These are phyloP conservation scores for Ephestia elutella DNA, from an alignment of 1,140 invertebrate genomes.

Conservation along the genomic window DNA sequence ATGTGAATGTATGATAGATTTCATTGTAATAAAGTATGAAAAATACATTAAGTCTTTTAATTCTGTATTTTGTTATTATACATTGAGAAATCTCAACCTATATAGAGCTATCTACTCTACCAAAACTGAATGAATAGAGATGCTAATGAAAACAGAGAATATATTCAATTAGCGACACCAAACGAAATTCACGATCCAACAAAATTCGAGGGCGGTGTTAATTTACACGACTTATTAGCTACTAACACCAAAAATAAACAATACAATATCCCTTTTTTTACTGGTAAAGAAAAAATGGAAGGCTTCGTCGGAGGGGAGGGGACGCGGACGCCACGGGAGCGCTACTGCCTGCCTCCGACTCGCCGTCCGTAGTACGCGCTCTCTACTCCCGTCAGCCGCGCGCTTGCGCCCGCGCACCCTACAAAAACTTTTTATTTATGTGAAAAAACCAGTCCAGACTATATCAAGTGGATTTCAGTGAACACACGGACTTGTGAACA, in stretches of 20 bases:
- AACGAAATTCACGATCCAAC: constrained; percentile 40
- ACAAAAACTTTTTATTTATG: constrained; percentile 22
- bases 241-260: constrained; percentile 72
- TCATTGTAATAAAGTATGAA: constrained; percentile 67
- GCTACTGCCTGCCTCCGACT: constrained; percentile 67
- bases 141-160: neutral
- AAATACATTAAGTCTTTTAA: constrained; percentile 19
- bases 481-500: constrained; percentile 34
- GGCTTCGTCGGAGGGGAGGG: constrained; percentile 47
- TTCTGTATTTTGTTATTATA: constrained; percentile 14
- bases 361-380: constrained; percentile 63
- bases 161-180: constrained; percentile 34
- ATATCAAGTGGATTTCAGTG: constrained; percentile 62
- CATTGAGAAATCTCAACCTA: too few relatives aligned
- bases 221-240: constrained; percentile 67
- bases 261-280: constrained; percentile 68
- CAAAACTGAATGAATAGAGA: constrained; percentile 7
- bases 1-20: constrained; percentile 67
- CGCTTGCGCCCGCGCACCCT: constrained; percentile 58
- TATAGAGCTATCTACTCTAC: neutral
- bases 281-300: constrained; percentile 61
- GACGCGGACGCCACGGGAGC: constrained; percentile 48
- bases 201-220: constrained; percentile 42
- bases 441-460: constrained; percentile 23
- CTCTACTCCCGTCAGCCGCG: constrained; percentile 55